phyloP scores from a whole-genome alignment of 2,113 vertebrate species.

The Ochotona curzoniae region DNA sequence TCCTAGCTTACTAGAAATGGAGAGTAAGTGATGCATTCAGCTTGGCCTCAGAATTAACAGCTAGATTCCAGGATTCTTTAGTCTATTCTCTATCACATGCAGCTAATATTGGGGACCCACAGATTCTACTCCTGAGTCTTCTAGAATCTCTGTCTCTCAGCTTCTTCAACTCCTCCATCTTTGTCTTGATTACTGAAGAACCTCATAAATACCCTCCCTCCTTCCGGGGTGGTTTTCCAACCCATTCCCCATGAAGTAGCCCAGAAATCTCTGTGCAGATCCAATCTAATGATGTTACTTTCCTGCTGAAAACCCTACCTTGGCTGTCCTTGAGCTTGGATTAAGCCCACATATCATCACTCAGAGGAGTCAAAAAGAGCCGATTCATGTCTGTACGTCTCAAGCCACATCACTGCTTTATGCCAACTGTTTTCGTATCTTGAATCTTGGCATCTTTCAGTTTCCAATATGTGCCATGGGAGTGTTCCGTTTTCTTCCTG shows the following conservation, averaged over 20 bases:
- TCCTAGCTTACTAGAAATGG: not conserved
- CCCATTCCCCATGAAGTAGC: not conserved
- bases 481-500: not conserved
- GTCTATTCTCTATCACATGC: not conserved
- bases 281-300: not conserved
- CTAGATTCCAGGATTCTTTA: fast-evolving
- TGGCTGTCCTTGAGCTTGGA: not conserved
- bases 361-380: not conserved
- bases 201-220: not conserved
- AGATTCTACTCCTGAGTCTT: not conserved
- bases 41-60: not conserved
- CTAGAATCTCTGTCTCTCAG: not conserved
- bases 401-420: not conserved
- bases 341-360: not conserved
- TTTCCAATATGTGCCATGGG: not conserved
- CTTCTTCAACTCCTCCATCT: fast-evolving
- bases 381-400: not conserved
- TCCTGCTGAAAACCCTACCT: not conserved
- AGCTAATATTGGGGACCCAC: fast-evolving
- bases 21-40: not conserved
- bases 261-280: not conserved
- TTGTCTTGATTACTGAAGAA: not conserved
- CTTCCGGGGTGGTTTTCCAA: not conserved
- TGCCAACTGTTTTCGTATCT: not conserved
- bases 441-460: not conserved